A percentile compares a stretch with the other conserved stretches of the same genome.
phyloP scores from a whole-genome alignment of 2,797 vertebrate species.

The Echiichthys vipera region DNA sequence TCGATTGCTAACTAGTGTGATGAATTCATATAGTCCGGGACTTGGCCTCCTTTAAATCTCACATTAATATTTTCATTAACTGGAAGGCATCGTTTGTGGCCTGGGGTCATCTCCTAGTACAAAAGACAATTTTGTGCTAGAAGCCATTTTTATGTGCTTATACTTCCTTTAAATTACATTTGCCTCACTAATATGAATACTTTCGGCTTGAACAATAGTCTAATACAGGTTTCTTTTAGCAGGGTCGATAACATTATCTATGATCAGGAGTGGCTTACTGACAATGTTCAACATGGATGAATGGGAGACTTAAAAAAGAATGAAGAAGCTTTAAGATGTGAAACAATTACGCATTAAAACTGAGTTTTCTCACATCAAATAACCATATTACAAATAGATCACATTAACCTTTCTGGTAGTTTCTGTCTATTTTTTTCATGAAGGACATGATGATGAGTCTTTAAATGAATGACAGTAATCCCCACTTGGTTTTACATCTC shows the following conservation, averaged over 20 bases:
- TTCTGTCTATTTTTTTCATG: not conserved
- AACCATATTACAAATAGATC: not conserved
- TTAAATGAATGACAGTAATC: not conserved
- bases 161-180: not conserved
- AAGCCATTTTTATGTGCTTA: not conserved
- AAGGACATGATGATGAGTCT: not conserved
- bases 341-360: not conserved
- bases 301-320: not conserved
- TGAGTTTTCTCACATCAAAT: not conserved
- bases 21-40: not conserved
- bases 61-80: constrained; percentile 16
- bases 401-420: not conserved
- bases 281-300: not conserved
- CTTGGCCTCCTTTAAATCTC: not conserved
- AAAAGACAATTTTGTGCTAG: not conserved
- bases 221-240: not conserved
- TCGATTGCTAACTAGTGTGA: not conserved
- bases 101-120: not conserved
- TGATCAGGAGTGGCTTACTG: not conserved
- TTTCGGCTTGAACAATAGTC: not conserved
- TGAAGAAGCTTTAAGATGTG: not conserved
- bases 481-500: not conserved
- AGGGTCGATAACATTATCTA: not conserved
- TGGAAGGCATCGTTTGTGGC: not conserved
- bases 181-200: not conserved